Percentiles rank a stretch among this genome's conserved stretches.
Conservation (phyloP, 92 coral and sea anemone genomes). For the Nematostella vectensis region DNA sequence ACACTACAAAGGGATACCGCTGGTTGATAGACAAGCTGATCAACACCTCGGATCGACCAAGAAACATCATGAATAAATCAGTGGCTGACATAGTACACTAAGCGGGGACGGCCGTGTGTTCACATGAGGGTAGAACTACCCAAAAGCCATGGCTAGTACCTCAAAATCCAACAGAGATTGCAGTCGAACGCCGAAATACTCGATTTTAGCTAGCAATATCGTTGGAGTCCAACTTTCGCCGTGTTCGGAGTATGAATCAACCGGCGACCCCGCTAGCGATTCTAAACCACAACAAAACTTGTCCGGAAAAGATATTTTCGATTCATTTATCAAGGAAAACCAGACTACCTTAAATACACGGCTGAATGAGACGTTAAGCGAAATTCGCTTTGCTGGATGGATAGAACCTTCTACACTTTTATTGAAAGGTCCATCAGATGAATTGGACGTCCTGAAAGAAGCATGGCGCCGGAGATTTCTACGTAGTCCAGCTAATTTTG, state of each 20-base stretch:
- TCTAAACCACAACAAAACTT: conserved; percentile 25
- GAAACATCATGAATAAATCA: neutral
- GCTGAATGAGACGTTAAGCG: conserved; percentile 66
- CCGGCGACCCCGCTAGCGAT: conserved; percentile 6
- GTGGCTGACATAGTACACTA: neutral
- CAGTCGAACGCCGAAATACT: conserved; percentile 50
- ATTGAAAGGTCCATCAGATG: conserved; percentile 89
- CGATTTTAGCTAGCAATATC: conserved; percentile 64
- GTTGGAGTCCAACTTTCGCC: conserved; percentile 55
- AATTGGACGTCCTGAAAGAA: conserved; percentile 68
- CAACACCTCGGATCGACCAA: conserved; percentile 7
- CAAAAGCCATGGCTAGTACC: conserved; percentile 42
- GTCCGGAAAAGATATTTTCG: conserved; percentile 47
- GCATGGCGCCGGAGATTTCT: conserved; percentile 90
- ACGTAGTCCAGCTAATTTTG: conserved; percentile 65
- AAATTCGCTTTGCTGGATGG: conserved; percentile 83
- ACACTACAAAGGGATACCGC: conserved; percentile 16
- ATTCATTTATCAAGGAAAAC: conserved; percentile 60
- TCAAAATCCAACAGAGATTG: conserved; percentile 44
- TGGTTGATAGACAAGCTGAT: conserved; percentile 23
- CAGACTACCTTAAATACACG: conserved; percentile 59
- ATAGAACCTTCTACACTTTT: conserved; percentile 78
- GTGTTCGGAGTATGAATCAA: conserved; percentile 25
- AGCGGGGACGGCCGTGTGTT: neutral
- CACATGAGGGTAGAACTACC: too few relatives aligned